phyloP scores from a whole-genome alignment of 1,140 invertebrate genomes.

The Musca vetustissima region DNA sequence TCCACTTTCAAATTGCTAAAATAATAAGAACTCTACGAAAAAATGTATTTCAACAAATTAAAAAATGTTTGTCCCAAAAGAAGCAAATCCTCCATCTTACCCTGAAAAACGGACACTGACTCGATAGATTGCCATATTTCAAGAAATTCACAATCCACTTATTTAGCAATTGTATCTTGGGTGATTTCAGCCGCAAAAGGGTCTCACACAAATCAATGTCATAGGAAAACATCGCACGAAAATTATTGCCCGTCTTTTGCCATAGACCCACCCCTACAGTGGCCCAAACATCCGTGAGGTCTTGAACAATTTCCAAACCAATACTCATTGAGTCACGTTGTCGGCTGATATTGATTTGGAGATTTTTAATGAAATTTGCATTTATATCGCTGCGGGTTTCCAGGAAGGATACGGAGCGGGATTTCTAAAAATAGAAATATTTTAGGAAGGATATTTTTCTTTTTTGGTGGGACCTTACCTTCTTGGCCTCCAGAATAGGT shows the following conservation, averaged over 20 bases:
- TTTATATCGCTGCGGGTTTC: neutral
- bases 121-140: neutral
- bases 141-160: neutral
- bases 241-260: neutral
- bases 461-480: too few relatives aligned
- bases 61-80: too few relatives aligned
- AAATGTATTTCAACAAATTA: too few relatives aligned
- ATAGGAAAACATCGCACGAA: neutral
- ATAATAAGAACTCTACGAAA: constrained; percentile 1
- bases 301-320: neutral
- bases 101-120: too few relatives aligned
- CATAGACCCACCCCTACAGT: neutral
- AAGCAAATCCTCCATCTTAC: too few relatives aligned
- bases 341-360: neutral
- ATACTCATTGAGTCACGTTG: neutral
- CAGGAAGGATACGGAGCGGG: neutral
- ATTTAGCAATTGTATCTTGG: neutral
- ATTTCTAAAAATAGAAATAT: neutral
- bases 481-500: too few relatives aligned
- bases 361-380: neutral
- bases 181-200: neutral
- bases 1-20: neutral
- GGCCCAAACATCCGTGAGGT: neutral
- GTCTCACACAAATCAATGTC: neutral
- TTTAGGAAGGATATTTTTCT: neutral